Evolutionary conservation across 2,797 vertebrate species (phyloP), one percentile per base, ranked within the genome.

Genomic region (Micrastur ruficollis): DNA sequence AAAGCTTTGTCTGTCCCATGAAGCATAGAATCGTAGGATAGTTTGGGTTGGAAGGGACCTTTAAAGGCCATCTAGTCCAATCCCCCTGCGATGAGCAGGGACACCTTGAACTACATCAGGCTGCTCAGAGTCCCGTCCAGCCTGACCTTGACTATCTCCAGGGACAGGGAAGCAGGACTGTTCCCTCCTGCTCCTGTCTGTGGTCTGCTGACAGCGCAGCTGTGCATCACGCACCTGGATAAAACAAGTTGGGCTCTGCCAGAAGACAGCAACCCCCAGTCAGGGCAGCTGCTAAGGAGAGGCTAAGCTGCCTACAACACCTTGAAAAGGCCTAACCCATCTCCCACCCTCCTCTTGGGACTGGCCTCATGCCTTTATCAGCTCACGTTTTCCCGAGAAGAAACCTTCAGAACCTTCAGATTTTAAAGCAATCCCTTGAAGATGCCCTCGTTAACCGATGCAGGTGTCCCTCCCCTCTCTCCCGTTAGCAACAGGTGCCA

Each of bases 311-410:
- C 16, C n/a, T 11, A 5, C 5, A 42, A 4, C 49, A 29, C 27
- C 62, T 32, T 3, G 29, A 4, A 76, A 71, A 55, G 36, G 3
- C 34, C 74, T 6, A 27, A 34, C 10, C 23, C 55, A 14, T 14
- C 20, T n/a, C 17, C 2, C 23, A 1, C 3, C 52, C 50, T 46
- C 13, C 72, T 56, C 20, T 32, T 15, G 14, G 4, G 5, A 8
- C 55, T 6, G 2, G 10, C 17, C 62, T 31, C n/a, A 3, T 1
- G 6, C 52, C 38, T 70, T n/a, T 22, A 13, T 2, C 78, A 15
- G 7, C 67, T 56, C 40, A 3, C 0, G 0, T 18, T 29, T 40
- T 11, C 49, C 18, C 2, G 1, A n/a, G 76, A 19, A 59, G 11
- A 47, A 67, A 11, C 4, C 32, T n/a, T 40, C 19, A 52, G 47